Evolutionary conservation across 1,140 invertebrate genomes (phyloP), one percentile per base, ranked within the genome.

Genomic region (Periplaneta americana): DNA sequence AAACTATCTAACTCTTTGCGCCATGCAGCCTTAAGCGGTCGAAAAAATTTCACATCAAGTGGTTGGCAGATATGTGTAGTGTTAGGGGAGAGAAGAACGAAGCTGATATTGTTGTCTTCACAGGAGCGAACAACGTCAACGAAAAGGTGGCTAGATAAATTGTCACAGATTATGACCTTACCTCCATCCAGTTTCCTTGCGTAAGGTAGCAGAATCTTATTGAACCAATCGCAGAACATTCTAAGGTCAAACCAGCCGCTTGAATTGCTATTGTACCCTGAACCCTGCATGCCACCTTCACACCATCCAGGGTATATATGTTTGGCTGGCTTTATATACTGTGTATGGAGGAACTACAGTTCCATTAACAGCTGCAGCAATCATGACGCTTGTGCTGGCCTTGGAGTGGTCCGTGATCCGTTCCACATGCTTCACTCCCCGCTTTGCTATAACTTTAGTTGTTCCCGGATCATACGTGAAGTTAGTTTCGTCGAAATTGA

Each of bases 51-150:
- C 18, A 87, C 85, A 83, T 89, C 88, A 34, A 89, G 81, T 22
- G 88, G 88, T 79, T 88, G 87, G 13, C 82, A 81, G 1, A 86
- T 48, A 82, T 87, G 86, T 11, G 87, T 88, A 17, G 85, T 82
- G 82, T 89, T 88, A 34, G 86, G 77, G 57, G 89, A 87, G 17
- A 89, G 81, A 79, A 84, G 87, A 28, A 88, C 81, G 80, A 88
- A 86, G 17, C 80, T 78, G 34, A 88, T 86, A 78, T 89, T 78
- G 82, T 86, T 84, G 84, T 86, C 75, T 76, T 84, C 34, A 82
- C 85, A 85, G 13, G 34, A 34, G n/a, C 37, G n/a, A 33, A 80
- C 57, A 34, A 80, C 57, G 34, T 80, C 37, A 28, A 28, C 15
- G 33, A 13, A 76, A n/a, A n/a, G 33, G 13, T 76, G 75, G 28